These are phyloP conservation scores for Babylonia areolata DNA, from an alignment of 1,140 invertebrate genomes.

Conservation along the genomic window DNA sequence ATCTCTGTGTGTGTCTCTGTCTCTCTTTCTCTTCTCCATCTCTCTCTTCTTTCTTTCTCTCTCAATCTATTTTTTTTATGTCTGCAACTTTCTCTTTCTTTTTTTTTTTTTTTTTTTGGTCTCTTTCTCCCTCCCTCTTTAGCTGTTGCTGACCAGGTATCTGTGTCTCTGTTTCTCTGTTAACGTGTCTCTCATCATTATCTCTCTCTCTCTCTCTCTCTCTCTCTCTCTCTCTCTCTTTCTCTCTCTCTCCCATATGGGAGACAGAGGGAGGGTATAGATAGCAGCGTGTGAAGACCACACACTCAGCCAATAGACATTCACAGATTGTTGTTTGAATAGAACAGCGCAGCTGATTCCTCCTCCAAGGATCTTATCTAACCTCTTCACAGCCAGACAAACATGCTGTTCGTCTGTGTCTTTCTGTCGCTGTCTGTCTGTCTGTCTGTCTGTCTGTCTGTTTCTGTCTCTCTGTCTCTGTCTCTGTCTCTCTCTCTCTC, in stretches of 20 bases:
- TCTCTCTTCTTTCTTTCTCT: background rate
- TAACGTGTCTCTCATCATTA: background rate
- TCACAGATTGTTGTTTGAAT: no score
- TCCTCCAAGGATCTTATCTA: background rate
- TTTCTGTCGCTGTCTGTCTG: background rate
- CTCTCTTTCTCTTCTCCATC: background rate
- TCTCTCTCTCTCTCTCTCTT: background rate
- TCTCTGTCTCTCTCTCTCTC: slow-evolving; percentile 5
- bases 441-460: background rate
- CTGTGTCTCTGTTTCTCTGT: background rate
- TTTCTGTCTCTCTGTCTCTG: background rate
- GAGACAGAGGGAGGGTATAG: no score
- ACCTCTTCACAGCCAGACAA: background rate
- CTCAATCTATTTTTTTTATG: background rate
- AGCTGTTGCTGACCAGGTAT: no score
- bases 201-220: slow-evolving; percentile 5
- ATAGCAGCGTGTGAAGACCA: no score
- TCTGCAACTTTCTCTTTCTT: background rate
- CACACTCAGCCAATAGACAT: no score
- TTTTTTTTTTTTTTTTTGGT: background rate
- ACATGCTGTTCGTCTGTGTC: background rate
- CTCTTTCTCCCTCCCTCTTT: background rate
- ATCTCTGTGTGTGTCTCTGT: background rate
- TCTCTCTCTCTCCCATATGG: background rate
- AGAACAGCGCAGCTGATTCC: no score